phyloP scores from a whole-genome alignment of 2,888 invertebrate species.

The Elaeidobius kamerunicus region DNA sequence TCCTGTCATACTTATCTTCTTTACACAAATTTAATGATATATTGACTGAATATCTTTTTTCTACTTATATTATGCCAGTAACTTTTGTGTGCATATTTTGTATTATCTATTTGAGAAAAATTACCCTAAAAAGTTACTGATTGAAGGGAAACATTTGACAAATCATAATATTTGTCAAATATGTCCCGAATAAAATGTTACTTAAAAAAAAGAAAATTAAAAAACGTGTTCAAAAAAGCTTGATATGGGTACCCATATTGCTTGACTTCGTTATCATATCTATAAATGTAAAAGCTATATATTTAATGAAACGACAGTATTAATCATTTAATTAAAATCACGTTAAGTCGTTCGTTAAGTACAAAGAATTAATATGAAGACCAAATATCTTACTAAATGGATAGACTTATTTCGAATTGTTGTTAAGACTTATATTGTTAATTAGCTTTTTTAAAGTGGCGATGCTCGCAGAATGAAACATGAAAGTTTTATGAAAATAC shows the following conservation, averaged over 20 bases:
- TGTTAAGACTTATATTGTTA: slow-evolving; percentile 28
- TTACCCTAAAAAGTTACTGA: slow-evolving; percentile 9
- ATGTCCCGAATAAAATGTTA: slow-evolving; percentile 13
- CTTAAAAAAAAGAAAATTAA: slow-evolving; percentile 28
- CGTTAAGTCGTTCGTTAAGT: slow-evolving; percentile 30
- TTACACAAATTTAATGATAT: slow-evolving; percentile 18
- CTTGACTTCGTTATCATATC: slow-evolving; percentile 37
- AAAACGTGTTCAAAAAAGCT: slow-evolving; percentile 41
- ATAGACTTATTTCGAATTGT: slow-evolving; percentile 34
- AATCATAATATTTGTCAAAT: slow-evolving; percentile 9
- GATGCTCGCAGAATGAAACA: background rate
- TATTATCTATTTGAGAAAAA: background rate
- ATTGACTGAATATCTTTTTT: slow-evolving; percentile 23
- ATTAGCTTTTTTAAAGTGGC: slow-evolving; percentile 26
- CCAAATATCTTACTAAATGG: slow-evolving; percentile 26
- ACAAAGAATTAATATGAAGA: slow-evolving; percentile 30
- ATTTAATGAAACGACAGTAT: slow-evolving; percentile 40
- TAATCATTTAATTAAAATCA: slow-evolving; percentile 31
- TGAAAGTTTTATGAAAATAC: background rate
- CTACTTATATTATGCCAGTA: slow-evolving; percentile 11
- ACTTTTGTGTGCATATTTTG: slow-evolving; percentile 6
- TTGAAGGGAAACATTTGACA: slow-evolving; percentile 1
- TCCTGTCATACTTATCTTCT: slow-evolving; percentile 16
- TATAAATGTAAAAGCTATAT: slow-evolving; percentile 37
- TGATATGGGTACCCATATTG: slow-evolving; percentile 35